Base-by-base conservation (phyloP, 2,888 invertebrate species). In the Drosophila hawaiiensis region DNA sequence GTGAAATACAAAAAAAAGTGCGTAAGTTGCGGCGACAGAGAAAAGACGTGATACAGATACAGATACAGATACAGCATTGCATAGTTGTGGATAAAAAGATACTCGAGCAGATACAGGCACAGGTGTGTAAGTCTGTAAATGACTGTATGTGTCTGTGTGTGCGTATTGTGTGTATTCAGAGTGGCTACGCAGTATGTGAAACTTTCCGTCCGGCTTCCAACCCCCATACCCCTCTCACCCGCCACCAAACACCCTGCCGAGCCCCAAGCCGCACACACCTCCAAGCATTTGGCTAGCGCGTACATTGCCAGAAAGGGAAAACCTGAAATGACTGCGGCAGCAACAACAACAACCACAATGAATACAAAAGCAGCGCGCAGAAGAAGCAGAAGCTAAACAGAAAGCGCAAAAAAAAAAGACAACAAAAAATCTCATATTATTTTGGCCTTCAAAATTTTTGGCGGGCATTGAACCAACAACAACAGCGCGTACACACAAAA, bases 381-480 rank as follows among this genome's bases (percentile, higher is more conserved):
- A 77, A 74, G 76, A 72, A 75, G 81, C 68, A 83, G 71, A 80
- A 73, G 77, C 82, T 73, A 82, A 81, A 78, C 81, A 84, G 78
- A 83, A 75, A 78, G 62, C 68, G 64, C 72, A 78, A 74, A 76
- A 82, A 74, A 76, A 82, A 59, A 71, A 69, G 19, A 43, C 29
- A 67, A 47, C 31, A 77, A 73, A 78, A 84, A 89, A 85, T 86
- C 83, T 82, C 84, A 86, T 86, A 91, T 92, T 91, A 76, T 89
- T 91, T 91, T 92, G 92, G 91, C 92, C 92, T 92, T 92, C 91
- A 92, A 92, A 89, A 90, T 84, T 84, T 92, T 92, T 90, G 92
- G 92, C 91, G 92, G 91, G 86, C 92, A 92, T 90, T 92, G 92
- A 92, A 92, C 92, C 91, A 92, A 91, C 92, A 91, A 91, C 91